phyloP scores from a whole-genome alignment of 1,140 invertebrate species.

The Sycophaga agraensis region DNA sequence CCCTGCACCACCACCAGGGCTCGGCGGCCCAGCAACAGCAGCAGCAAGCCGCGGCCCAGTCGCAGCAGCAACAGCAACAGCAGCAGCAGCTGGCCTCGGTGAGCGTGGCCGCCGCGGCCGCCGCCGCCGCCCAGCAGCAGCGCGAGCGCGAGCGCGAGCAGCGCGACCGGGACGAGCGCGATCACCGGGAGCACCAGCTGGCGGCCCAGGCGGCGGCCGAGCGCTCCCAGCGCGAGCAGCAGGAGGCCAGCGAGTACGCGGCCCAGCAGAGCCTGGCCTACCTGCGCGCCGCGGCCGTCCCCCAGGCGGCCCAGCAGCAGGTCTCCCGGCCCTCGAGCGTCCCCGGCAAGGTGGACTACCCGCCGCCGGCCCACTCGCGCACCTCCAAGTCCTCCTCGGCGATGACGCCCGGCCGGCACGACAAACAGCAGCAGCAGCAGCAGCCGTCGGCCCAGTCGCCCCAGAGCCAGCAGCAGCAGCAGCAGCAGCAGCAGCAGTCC shows the following conservation, averaged over 20 bases:
- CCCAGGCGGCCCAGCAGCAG: slow-evolving; percentile 50
- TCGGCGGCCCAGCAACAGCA: slow-evolving; percentile 40
- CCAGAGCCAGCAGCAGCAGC: slow-evolving; percentile 38
- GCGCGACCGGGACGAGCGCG: slow-evolving; percentile 3
- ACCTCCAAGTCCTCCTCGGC: slow-evolving; percentile 47
- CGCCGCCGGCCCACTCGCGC: slow-evolving; percentile 61
- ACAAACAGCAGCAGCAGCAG: slow-evolving; percentile 57
- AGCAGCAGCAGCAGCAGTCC: slow-evolving; percentile 26
- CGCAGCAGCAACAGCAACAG: slow-evolving; percentile 25
- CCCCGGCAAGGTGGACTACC: slow-evolving; percentile 62
- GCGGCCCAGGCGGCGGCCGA: slow-evolving; percentile 43
- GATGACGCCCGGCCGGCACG: slow-evolving; percentile 48
- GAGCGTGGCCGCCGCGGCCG: slow-evolving; percentile 39
- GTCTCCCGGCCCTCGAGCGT: slow-evolving; percentile 56
- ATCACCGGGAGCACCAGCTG: slow-evolving; percentile 17
- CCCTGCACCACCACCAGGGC: slow-evolving; percentile 36
- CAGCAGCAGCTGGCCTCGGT: slow-evolving; percentile 1
- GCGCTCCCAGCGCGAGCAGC: slow-evolving; percentile 38
- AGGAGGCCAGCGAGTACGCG: slow-evolving; percentile 17
- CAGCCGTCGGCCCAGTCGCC: neutral
- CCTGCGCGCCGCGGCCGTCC: slow-evolving; percentile 44
- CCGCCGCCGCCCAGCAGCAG: slow-evolving; percentile 34
- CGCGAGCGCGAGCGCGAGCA: slow-evolving; percentile 39
- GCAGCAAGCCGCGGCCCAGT: slow-evolving; percentile 25
- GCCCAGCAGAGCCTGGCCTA: slow-evolving; percentile 36